Evolutionary conservation across 2,113 vertebrate species (phyloP).

Genomic region (Elanus axillaris): DNA sequence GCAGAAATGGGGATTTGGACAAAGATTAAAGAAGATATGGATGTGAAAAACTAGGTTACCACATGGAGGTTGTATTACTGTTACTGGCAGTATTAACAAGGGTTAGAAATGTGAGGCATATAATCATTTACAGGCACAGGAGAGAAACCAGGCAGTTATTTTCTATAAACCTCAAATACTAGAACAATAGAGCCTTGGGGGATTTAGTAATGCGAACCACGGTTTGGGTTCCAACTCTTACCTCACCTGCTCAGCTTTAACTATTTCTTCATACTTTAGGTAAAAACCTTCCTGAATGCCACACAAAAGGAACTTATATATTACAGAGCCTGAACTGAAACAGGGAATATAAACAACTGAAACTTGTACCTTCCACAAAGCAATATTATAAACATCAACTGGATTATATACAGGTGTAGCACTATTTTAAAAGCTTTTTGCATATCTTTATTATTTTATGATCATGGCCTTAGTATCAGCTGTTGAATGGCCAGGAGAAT

Average conservation of each 20-base stretch:
- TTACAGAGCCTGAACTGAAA: background rate
- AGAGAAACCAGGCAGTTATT: background rate
- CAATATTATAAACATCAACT: background rate
- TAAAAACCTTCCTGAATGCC: background rate
- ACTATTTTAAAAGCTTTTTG: background rate
- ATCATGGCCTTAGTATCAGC: background rate
- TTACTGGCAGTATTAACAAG: background rate
- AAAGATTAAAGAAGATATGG: conserved; percentile 11
- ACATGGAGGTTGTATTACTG: background rate
- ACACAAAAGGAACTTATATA: background rate
- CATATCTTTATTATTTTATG: background rate
- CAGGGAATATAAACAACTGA: background rate
- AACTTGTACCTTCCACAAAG: background rate
- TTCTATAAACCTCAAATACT: background rate
- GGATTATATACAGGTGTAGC: background rate
- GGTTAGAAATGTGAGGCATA: background rate
- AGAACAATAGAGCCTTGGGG: background rate
- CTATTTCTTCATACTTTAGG: background rate
- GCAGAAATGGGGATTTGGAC: conserved; percentile 17
- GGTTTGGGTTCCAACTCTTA: conserved; percentile 6
- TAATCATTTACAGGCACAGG: conserved; percentile 27
- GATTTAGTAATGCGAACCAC: background rate
- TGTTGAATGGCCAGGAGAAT: background rate
- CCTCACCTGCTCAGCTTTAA: conserved; percentile 15
- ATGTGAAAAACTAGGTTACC: conserved; percentile 9